Percentiles rank a stretch among this genome's conserved stretches.
phyloP scores from a whole-genome alignment of 1,140 invertebrate genomes.

The Aphaenogaster rudis region DNA sequence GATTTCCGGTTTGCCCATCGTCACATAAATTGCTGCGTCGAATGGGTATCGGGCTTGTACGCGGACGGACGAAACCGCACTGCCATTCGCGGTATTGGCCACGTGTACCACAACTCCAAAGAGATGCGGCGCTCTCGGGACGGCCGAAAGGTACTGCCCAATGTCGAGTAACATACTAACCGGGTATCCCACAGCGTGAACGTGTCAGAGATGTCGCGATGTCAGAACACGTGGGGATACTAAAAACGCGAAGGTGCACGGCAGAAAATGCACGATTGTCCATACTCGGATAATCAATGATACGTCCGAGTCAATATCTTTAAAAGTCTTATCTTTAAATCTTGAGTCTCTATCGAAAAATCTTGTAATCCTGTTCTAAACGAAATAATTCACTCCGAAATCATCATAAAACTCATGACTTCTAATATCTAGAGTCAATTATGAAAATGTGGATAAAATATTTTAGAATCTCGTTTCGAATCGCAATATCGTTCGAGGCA shows the following conservation, averaged over 20 bases:
- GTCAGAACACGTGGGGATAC: background rate
- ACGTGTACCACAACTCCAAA: constrained; percentile 31
- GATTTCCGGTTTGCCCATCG: constrained; percentile 82
- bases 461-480: constrained; percentile 3
- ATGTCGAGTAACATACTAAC: constrained; percentile 79
- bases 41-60: constrained; percentile 80
- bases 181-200: constrained; percentile 69
- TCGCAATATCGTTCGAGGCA: background rate
- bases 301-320: background rate
- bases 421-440: background rate
- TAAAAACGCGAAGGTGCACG: background rate
- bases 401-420: background rate
- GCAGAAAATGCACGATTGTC: background rate
- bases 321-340: background rate
- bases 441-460: background rate
- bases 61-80: constrained; percentile 68
- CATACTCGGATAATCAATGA: background rate
- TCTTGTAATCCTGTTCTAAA: background rate
- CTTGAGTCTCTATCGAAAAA: background rate
- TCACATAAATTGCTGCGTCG: constrained; percentile 81
- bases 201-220: constrained; percentile 66
- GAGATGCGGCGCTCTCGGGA: constrained; percentile 69
- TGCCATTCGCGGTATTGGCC: constrained; percentile 63
- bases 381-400: background rate
- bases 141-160: constrained; percentile 76